Evolutionary conservation across 2,113 vertebrate species (phyloP), one percentile per base, ranked within the genome.

Genomic region (Anser cygnoides): DNA sequence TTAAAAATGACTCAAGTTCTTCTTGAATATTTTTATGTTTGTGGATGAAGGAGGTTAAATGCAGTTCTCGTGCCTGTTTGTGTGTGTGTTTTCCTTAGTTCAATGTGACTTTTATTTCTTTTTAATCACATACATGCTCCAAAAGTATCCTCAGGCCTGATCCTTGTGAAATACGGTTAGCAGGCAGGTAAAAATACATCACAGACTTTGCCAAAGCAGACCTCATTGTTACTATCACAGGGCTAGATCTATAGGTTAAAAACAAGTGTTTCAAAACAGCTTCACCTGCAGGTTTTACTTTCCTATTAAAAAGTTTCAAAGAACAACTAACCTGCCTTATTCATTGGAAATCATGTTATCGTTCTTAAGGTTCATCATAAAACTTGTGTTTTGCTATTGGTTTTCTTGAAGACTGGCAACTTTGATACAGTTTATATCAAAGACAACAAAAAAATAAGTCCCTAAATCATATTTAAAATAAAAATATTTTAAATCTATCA

Each of bases 1-100:
- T 95, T 91, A 93, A 96, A 97, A 96, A 80, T 93, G 31, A 39
- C 81, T 91, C 83, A 49, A 96, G 79, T 74, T 92, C 82, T 94
- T 95, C 76, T 95, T 71, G 71, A 95, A 90, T 44, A 79, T 96
- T 96, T 93, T 54, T 91, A 62, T 70, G 65, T 87, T 96, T 88
- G 80, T 76, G 54, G 72, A 77, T 84, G 79, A 87, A 93, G 93
- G 70, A 94, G 57, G 58, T 89, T 96, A 84, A 95, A 95, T 72
- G 73, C 31, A 87, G 67, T 92, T 90, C 66, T 90, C 66, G 20
- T 84, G 49, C 44, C 46, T 89, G 75, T 50, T 88, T 84, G 59
- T 65, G 49, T 50, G 49, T 15, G 63, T 65, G 13, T 11, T 6
- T 13, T 25, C 68, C 19, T n/a, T 50, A 72, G 57, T 79, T 92